Conservation (phyloP, 2,113 vertebrate genomes). For the Cyanistes caeruleus region DNA sequence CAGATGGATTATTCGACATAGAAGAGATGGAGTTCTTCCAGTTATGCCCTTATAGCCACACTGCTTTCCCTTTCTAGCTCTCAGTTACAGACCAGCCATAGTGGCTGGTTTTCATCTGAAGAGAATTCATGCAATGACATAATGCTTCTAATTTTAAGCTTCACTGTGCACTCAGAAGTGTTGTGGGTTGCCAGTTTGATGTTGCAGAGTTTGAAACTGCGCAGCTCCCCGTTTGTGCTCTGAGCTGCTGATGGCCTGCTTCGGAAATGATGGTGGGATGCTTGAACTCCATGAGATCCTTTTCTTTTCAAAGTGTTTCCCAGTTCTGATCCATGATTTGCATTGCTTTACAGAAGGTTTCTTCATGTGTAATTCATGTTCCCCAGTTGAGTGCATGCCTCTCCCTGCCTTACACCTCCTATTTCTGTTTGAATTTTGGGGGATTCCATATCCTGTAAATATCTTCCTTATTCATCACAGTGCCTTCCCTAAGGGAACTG, state of each 20-base stretch:
- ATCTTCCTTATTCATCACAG: slow-evolving; percentile 26
- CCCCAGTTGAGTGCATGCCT: background rate
- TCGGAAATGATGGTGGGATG: background rate
- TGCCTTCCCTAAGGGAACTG: slow-evolving; percentile 35
- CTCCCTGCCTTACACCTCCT: background rate
- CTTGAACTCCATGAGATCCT: background rate
- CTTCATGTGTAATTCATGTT: slow-evolving; percentile 38
- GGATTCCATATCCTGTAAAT: slow-evolving; percentile 42
- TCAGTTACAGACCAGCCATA: background rate
- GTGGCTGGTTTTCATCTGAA: background rate
- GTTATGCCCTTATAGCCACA: background rate
- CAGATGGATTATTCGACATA: background rate
- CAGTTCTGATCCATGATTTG: background rate
- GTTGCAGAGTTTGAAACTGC: background rate
- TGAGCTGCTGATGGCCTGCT: background rate
- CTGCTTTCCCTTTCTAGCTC: background rate
- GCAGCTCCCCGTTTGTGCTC: background rate
- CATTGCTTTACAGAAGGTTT: slow-evolving; percentile 8
- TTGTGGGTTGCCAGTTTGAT: background rate
- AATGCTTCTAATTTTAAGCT: background rate
- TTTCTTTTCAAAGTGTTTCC: slow-evolving; percentile 38
- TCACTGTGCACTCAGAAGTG: background rate
- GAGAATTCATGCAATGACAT: background rate
- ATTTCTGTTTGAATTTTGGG: background rate
- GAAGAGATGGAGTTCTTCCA: background rate